Evolutionary conservation across 1,140 invertebrate species (phyloP), one percentile per base, ranked within the genome.

Genomic region (Cydia amplana): DNA sequence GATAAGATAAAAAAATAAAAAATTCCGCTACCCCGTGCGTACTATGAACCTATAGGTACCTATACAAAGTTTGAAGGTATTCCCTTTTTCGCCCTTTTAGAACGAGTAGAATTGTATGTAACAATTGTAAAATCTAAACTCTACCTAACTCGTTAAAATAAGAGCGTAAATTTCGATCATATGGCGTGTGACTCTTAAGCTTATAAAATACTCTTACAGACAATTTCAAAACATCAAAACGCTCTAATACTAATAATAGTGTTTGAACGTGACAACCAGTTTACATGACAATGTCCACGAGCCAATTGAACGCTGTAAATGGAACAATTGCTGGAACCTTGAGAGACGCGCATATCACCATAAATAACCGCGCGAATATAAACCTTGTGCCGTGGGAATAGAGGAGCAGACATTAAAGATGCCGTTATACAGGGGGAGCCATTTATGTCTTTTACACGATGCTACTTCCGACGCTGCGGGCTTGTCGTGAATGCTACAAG

Each of bases 381-480:
- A 5, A 70, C 65, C 65, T 70, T 40, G 18, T 10, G 2, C 32
- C 32, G 6, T 40, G n/a, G 55, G 55, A 12, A 60, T 60, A 60
- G 28, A 40, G 32, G 4, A 14, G 65, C 7, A 18, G 16, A 20
- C 40, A 70, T 70, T 40, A 60, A 60, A 23, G 20, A 40, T 70
- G 32, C 32, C 65, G 32, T 40, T 70, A 40, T 70, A 70, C 64
- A 28, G 64, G 28, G 65, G 65, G 28, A 32, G n/a, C 65, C 65
- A 70, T 70, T 70, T 70, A 70, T 18, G 65, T 70, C 65, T 70
- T 70, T 70, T 70, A 70, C 65, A 70, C 64, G 64, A 67, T 67
- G 64, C 64, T 67, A 67, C 65, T 70, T 70, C 65, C 65, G 65
- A 70, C 65, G 36, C 65, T 36, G 65, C 65, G 32, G 65, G 65